A percentile compares a stretch with the other conserved stretches of the same genome.
These are phyloP conservation scores for Pelecanoides urinatrix DNA, from an alignment of 2,113 vertebrate species.

Conservation along the genomic window DNA sequence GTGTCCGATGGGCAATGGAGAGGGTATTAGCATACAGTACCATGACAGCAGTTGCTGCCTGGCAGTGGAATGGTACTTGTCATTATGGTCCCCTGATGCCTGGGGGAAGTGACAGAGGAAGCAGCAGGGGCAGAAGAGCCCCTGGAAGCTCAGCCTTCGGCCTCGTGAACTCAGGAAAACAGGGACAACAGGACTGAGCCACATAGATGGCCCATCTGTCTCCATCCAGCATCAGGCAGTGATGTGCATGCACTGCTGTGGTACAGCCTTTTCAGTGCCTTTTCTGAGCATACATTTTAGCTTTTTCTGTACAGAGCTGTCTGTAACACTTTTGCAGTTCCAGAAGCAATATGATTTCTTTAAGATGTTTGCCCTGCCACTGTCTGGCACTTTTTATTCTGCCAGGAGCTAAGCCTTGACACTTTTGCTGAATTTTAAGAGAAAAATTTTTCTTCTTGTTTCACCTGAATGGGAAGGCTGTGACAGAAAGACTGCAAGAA, in stretches of 20 bases:
- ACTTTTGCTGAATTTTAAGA: slow-evolving; percentile 34
- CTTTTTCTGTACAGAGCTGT: background rate
- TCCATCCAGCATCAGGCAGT: background rate
- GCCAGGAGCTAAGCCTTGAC: slow-evolving; percentile 14
- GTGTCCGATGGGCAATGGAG: background rate
- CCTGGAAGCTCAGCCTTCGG: background rate
- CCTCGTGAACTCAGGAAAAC: background rate
- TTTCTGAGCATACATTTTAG: background rate
- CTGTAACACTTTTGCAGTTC: background rate
- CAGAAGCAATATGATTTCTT: slow-evolving; percentile 31
- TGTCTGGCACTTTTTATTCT: slow-evolving; percentile 52
- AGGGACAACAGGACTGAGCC: background rate
- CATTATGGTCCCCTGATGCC: background rate
- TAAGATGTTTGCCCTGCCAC: slow-evolving; percentile 3
- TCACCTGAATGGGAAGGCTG: slow-evolving; percentile 1
- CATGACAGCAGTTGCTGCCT: background rate
- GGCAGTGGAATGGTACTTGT: background rate
- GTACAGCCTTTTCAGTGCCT: background rate
- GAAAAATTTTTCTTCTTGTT: slow-evolving; percentile 14
- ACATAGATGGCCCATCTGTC: background rate
- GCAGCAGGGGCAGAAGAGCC: background rate
- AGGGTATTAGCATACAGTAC: background rate
- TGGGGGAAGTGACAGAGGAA: background rate
- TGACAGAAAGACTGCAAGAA: background rate
- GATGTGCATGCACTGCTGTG: background rate